Evolutionary conservation across 2,888 invertebrate genomes (phyloP).

Genomic region (Lasioglossum zephyrum): DNA sequence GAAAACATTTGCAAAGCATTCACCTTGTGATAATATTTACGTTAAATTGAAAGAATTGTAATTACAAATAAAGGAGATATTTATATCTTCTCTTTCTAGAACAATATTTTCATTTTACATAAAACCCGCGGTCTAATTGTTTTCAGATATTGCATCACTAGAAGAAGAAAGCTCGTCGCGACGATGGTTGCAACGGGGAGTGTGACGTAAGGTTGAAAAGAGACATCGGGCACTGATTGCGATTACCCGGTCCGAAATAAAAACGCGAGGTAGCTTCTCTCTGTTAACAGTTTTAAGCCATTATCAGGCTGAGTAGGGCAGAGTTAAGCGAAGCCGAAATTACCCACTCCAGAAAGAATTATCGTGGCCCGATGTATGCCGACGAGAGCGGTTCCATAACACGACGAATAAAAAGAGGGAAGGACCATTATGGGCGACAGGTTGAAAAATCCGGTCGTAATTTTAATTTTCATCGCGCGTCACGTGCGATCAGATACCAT

Average conservation of each 20-base stretch:
- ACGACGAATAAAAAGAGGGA: slow-evolving; percentile 15
- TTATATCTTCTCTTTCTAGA: no score
- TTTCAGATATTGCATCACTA: background rate
- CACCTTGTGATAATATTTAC: no score
- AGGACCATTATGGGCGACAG: slow-evolving; percentile 19
- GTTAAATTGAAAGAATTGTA: no score
- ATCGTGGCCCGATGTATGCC: background rate
- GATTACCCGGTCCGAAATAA: slow-evolving; percentile 3
- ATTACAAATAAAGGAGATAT: no score
- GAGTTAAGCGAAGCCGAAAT: slow-evolving; percentile 8
- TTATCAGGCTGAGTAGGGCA: slow-evolving; percentile 5
- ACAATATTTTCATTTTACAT: background rate
- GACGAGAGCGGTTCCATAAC: slow-evolving; percentile 1
- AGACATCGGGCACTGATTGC: background rate
- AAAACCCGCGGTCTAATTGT: background rate
- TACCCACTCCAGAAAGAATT: slow-evolving; percentile 10
- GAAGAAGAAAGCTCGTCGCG: background rate
- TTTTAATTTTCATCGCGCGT: slow-evolving; percentile 43
- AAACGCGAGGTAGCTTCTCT: background rate
- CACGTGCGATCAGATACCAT: slow-evolving; percentile 34
- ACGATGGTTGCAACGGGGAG: background rate
- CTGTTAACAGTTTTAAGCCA: slow-evolving; percentile 1
- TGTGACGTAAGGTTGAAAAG: background rate
- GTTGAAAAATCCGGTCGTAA: slow-evolving; percentile 37
- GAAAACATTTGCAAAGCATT: no score